These are phyloP conservation scores for Stichopus horrens DNA, from an alignment of 53 echinoderm and acorn worm species.

Conservation along the genomic window DNA sequence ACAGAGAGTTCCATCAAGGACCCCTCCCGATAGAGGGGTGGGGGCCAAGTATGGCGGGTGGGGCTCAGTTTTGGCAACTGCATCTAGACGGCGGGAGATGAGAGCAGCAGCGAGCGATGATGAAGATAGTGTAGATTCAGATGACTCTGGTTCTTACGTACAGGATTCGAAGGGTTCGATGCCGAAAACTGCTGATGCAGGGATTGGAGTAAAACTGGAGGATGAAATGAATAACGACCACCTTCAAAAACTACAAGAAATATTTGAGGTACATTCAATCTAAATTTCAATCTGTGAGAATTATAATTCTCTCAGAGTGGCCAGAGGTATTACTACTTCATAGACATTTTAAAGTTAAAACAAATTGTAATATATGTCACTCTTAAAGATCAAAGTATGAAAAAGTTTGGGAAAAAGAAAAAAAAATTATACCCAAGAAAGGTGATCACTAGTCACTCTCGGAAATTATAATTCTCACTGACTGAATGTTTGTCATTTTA, in stretches of 20 bases:
- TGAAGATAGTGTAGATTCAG: constrained; percentile 18
- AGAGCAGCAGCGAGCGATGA: not conserved
- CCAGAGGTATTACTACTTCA: too few relatives aligned
- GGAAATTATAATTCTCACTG: too few relatives aligned
- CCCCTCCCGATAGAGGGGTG: constrained; percentile 10
- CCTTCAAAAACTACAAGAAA: constrained; percentile 85
- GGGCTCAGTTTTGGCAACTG: not conserved
- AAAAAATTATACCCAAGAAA: too few relatives aligned
- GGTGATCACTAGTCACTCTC: too few relatives aligned
- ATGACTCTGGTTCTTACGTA: constrained; percentile 19
- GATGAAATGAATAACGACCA: constrained; percentile 99
- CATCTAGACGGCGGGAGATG: not conserved
- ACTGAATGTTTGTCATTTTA: too few relatives aligned
- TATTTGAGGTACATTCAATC: constrained; percentile 75
- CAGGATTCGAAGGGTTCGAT: constrained; percentile 82
- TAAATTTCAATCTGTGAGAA: not conserved
- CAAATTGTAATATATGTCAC: too few relatives aligned
- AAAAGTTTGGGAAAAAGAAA: too few relatives aligned
- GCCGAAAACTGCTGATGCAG: constrained; percentile 55
- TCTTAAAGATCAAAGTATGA: too few relatives aligned
- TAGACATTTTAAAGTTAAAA: too few relatives aligned
- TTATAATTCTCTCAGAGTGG: too few relatives aligned
- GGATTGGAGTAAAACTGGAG: constrained; percentile 74
- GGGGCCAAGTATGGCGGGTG: not conserved
- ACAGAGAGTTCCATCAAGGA: constrained; percentile 12